A percentile compares a stretch with the other conserved stretches of the same genome.
These are phyloP conservation scores for Nycticorax nycticorax DNA, from an alignment of 2,113 vertebrate species.

Conservation along the genomic window DNA sequence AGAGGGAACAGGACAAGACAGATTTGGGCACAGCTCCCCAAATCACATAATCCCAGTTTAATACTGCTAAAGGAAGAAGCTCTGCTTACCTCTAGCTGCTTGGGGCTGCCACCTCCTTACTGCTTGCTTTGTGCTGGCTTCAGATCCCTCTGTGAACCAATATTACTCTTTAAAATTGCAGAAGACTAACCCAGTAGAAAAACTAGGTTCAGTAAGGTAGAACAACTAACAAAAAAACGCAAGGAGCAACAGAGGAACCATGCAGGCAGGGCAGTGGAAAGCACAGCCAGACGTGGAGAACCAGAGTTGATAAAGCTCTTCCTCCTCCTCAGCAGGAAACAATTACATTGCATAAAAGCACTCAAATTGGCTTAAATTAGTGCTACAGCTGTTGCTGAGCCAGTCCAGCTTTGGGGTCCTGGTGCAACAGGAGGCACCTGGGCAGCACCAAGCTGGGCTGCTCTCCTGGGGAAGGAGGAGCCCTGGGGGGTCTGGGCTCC, in stretches of 20 bases:
- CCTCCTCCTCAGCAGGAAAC: neutral
- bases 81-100: neutral
- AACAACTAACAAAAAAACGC: fast-evolving
- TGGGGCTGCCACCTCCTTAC: fast-evolving
- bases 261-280: fast-evolving
- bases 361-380: neutral
- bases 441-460: neutral
- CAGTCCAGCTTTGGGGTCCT: neutral
- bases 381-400: neutral
- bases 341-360: fast-evolving
- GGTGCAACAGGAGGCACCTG: neutral
- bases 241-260: fast-evolving
- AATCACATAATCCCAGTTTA: too few relatives aligned
- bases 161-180: neutral
- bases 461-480: too few relatives aligned
- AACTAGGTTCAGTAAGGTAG: neutral
- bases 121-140: neutral
- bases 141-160: neutral
- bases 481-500: too few relatives aligned
- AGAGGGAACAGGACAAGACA: neutral
- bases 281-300: fast-evolving
- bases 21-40: neutral
- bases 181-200: neutral
- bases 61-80: neutral
- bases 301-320: fast-evolving